phyloP scores from a whole-genome alignment of 2,113 vertebrate species.

The Seriola quinqueradiata region DNA sequence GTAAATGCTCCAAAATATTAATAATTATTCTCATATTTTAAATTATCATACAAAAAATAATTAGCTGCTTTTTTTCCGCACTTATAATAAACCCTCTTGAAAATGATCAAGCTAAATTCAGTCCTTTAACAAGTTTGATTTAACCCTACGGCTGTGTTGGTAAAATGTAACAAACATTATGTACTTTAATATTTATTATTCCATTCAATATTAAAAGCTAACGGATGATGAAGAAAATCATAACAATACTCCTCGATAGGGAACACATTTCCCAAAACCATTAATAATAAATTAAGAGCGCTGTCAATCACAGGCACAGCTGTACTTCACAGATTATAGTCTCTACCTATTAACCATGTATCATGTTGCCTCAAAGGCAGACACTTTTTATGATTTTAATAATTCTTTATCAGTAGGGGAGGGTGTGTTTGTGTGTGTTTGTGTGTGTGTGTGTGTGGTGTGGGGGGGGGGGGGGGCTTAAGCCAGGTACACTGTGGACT shows the following conservation, averaged over 20 bases:
- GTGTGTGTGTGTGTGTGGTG: no score
- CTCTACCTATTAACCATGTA: slow-evolving; percentile 62
- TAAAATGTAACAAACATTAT: slow-evolving; percentile 37
- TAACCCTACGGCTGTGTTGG: slow-evolving; percentile 9
- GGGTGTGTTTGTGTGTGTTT: not conserved
- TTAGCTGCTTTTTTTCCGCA: not conserved
- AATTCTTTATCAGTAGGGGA: slow-evolving; percentile 20
- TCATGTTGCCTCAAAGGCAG: slow-evolving; percentile 45
- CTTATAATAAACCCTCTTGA: not conserved
- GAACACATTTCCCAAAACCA: slow-evolving; percentile 67
- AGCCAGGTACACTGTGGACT: slow-evolving; percentile 17
- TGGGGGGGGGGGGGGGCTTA: not conserved
- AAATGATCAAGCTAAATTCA: not conserved
- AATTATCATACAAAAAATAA: not conserved
- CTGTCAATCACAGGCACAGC: slow-evolving; percentile 72
- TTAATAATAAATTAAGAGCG: slow-evolving; percentile 77
- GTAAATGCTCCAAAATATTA: not conserved
- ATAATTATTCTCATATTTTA: not conserved
- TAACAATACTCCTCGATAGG: slow-evolving; percentile 46
- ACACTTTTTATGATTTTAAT: slow-evolving; percentile 31
- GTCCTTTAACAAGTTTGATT: slow-evolving; percentile 26
- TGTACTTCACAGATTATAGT: slow-evolving; percentile 67
- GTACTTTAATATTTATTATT: slow-evolving; percentile 60
- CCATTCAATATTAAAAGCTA: slow-evolving; percentile 60
- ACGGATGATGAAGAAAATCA: slow-evolving; percentile 56